A percentile compares a stretch with the other conserved stretches of the same genome.
These are phyloP conservation scores for Columba livia DNA, from an alignment of 2,113 vertebrate genomes.

Conservation along the genomic window DNA sequence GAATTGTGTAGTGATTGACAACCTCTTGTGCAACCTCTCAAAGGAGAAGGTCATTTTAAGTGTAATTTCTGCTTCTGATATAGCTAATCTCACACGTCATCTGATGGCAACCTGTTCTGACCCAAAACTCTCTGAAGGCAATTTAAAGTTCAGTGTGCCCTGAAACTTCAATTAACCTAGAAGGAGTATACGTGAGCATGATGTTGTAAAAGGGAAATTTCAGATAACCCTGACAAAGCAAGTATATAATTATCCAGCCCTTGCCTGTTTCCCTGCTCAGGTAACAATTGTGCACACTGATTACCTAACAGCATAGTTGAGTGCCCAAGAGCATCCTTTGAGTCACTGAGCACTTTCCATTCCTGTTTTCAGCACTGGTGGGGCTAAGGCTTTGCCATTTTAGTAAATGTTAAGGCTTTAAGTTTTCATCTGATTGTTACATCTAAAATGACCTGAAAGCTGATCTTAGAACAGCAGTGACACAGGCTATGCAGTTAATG, in stretches of 20 bases:
- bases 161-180: background rate
- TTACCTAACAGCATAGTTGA: background rate
- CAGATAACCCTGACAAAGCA: background rate
- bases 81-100: background rate
- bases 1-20: background rate
- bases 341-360: background rate
- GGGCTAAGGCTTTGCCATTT: background rate
- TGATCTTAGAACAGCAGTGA: background rate
- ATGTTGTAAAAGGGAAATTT: background rate
- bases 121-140: background rate
- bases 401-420: background rate
- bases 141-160: background rate
- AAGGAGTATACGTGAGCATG: background rate
- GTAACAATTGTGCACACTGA: background rate
- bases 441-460: background rate
- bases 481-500: background rate
- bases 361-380: background rate
- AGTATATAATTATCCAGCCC: background rate
- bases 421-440: background rate
- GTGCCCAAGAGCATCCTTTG: background rate
- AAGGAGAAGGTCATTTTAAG: background rate
- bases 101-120: background rate
- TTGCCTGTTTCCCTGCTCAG: background rate
- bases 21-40: background rate
- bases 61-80: background rate